Conservation (phyloP, 2,113 vertebrate genomes). For the Phrynocephalus versicolor region DNA sequence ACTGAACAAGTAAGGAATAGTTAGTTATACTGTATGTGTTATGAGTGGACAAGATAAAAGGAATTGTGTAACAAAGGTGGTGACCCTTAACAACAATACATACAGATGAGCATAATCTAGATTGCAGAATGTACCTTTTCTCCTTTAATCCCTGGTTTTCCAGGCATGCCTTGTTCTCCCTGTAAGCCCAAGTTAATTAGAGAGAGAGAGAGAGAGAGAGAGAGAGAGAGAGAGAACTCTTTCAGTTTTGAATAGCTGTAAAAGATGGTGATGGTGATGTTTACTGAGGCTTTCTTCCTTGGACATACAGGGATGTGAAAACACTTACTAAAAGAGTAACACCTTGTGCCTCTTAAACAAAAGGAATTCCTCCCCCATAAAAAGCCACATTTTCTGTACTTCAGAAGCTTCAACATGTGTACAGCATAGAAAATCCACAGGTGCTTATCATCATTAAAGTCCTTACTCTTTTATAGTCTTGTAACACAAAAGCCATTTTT, state of each 20-base stretch:
- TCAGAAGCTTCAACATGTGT: not conserved
- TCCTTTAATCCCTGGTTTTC: conserved; percentile 89
- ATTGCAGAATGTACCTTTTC: conserved; percentile 82
- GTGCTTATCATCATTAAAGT: too few relatives aligned
- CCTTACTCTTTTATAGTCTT: not conserved
- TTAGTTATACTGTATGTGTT: too few relatives aligned
- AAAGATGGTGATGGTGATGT: not conserved
- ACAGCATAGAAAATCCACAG: not conserved
- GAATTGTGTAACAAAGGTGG: not conserved
- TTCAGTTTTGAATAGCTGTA: conserved; percentile 19
- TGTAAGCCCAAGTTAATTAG: conserved; percentile 80
- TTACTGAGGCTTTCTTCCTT: not conserved
- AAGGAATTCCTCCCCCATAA: too few relatives aligned
- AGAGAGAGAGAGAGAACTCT: conserved; percentile 53
- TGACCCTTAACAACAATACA: not conserved
- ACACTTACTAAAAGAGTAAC: not conserved
- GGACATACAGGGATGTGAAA: not conserved
- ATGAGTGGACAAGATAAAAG: not conserved
- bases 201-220: conserved; percentile 49
- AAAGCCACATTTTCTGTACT: not conserved
- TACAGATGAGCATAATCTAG: conserved; percentile 20
- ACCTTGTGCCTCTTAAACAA: not conserved
- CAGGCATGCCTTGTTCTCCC: conserved; percentile 82
- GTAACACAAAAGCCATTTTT: not conserved
- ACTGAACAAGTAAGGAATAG: not conserved